Conservation (phyloP, 2,113 vertebrate genomes). For the Tragelaphus imberbis region DNA sequence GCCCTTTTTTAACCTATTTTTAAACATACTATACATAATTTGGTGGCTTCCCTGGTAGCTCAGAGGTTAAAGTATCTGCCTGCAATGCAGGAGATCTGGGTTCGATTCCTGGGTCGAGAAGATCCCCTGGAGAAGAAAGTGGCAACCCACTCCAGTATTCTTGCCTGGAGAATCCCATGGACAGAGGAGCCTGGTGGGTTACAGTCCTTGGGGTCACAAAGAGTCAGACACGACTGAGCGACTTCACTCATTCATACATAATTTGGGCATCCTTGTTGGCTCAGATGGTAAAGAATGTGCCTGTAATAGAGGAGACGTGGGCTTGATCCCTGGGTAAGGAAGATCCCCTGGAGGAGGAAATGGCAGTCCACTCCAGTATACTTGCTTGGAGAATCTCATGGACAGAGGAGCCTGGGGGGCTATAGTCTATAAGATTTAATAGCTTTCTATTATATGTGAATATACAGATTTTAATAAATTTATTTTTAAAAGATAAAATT, state of each 20-base stretch:
- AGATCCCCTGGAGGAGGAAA: not conserved
- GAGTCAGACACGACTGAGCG: not conserved
- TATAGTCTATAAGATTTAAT: not conserved
- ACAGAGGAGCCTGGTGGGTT: not conserved
- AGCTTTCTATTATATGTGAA: not conserved
- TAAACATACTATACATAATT: not conserved
- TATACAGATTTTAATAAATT: not conserved
- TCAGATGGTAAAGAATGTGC: not conserved
- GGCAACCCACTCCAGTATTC: not conserved
- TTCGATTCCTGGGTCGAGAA: accelerated
- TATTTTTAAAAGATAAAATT: not conserved
- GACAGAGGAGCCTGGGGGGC: not conserved
- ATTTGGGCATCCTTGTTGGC: not conserved
- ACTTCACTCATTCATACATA: not conserved
- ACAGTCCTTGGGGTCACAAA: not conserved
- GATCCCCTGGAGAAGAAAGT: not conserved
- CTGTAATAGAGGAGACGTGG: not conserved
- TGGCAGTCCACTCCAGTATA: not conserved
- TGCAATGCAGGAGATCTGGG: not conserved
- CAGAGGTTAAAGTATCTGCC: not conserved
- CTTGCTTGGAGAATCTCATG: not conserved
- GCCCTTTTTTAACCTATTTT: not conserved
- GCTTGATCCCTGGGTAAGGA: not conserved
- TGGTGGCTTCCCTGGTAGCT: not conserved
- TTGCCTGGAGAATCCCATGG: not conserved